These are phyloP conservation scores for Habroteleia sp. DNA, from an alignment of 2,888 invertebrate genomes.

Conservation along the genomic window DNA sequence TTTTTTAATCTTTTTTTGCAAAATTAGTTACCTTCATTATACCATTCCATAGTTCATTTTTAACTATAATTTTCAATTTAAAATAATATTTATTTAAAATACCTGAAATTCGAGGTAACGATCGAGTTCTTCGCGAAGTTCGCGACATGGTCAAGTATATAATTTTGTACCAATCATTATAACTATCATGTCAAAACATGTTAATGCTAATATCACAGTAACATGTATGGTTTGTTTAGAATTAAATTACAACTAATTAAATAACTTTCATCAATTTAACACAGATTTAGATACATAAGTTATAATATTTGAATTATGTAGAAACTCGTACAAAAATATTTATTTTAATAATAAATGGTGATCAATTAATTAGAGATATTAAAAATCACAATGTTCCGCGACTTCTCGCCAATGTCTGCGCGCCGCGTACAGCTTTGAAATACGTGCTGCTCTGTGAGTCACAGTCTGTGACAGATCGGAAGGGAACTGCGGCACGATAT, in stretches of 20 bases:
- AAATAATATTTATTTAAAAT: background rate
- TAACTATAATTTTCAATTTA: background rate
- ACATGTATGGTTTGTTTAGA: background rate
- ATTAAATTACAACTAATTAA: background rate
- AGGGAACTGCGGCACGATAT: constrained; percentile 53
- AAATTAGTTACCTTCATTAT: no score
- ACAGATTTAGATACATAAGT: no score
- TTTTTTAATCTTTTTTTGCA: no score
- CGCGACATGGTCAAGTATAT: constrained; percentile 32
- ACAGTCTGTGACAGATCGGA: constrained; percentile 26
- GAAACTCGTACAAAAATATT: no score
- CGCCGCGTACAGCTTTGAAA: constrained; percentile 36
- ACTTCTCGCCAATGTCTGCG: background rate
- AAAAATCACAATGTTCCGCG: no score
- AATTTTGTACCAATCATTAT: background rate
- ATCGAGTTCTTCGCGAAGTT: constrained; percentile 60
- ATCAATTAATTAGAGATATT: no score
- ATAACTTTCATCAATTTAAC: no score
- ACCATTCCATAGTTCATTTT: no score
- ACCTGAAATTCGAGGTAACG: constrained; percentile 65
- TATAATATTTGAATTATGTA: no score
- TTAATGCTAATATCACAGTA: constrained; percentile 2
- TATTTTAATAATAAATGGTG: no score
- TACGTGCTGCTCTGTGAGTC: constrained; percentile 45
- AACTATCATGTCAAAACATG: constrained; percentile 19